Conservation (phyloP, 2,888 invertebrate species). For the Drosophila seclusa region DNA sequence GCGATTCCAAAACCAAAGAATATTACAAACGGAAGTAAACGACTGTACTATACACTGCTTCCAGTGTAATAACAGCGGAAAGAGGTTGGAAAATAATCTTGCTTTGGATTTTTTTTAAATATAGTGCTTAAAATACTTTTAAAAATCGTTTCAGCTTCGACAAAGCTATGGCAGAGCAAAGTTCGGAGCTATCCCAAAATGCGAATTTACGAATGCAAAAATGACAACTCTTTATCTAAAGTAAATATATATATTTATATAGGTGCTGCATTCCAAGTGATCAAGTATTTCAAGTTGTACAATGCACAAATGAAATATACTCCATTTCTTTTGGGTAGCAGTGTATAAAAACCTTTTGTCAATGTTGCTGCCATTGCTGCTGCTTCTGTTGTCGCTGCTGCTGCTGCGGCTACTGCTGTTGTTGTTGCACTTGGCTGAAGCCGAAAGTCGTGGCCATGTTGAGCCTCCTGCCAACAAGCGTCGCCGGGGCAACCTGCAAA, state of each 20-base stretch:
- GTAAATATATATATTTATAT: background rate
- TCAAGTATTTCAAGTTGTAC: background rate
- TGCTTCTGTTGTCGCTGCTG: constrained; percentile 4
- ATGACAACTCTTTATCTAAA: background rate
- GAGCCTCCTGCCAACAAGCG: constrained; percentile 45
- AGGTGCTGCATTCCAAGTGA: background rate
- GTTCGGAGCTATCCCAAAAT: background rate
- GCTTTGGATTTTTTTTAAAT: background rate
- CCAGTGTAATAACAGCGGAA: background rate
- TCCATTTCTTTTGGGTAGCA: background rate
- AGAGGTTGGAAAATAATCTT: background rate
- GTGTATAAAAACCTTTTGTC: constrained; percentile 52
- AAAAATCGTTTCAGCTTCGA: background rate
- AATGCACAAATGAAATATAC: background rate
- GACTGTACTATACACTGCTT: background rate
- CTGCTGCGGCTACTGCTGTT: constrained; percentile 40
- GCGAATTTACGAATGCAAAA: background rate
- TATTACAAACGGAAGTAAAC: background rate
- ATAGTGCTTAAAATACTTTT: background rate
- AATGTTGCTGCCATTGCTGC: constrained; percentile 36
- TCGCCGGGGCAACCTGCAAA: constrained; percentile 50
- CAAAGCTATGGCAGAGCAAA: background rate
- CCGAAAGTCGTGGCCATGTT: constrained; percentile 60
- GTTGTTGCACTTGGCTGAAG: constrained; percentile 69
- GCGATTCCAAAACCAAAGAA: constrained; percentile 41